These are phyloP conservation scores for Aegypius monachus DNA, from an alignment of 2,113 vertebrate species.

Conservation along the genomic window DNA sequence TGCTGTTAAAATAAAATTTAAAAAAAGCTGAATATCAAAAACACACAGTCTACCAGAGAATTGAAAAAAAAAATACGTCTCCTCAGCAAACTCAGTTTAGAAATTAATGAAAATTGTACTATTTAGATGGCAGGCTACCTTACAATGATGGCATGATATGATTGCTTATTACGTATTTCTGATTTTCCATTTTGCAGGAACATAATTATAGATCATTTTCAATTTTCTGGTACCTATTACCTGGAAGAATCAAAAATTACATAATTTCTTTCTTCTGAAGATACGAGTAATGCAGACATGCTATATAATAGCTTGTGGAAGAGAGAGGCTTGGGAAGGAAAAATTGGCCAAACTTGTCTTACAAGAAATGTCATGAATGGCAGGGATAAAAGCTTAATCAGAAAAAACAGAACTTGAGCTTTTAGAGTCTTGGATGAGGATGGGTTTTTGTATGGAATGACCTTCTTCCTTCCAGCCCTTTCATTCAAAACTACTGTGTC, in stretches of 20 bases:
- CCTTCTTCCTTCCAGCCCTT: neutral
- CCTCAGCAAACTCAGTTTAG: neutral
- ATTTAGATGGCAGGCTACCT: neutral
- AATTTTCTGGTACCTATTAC: neutral
- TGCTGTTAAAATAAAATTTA: neutral
- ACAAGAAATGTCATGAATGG: neutral
- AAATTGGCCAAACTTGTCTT: neutral
- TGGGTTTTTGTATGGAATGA: neutral
- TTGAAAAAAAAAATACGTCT: neutral
- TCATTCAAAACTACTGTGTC: neutral
- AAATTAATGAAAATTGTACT: neutral
- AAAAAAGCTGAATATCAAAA: neutral
- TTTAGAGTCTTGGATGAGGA: neutral
- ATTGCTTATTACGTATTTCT: neutral
- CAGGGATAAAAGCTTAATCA: neutral
- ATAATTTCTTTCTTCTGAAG: neutral
- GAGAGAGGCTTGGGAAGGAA: neutral
- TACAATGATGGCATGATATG: neutral
- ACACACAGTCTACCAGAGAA: neutral
- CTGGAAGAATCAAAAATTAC: neutral
- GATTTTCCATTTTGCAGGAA: neutral
- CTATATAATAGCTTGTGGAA: neutral
- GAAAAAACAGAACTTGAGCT: neutral
- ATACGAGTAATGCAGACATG: neutral
- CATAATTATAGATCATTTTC: neutral